phyloP scores from a whole-genome alignment of 2,797 vertebrate genomes.

The Muscicapa comitata region DNA sequence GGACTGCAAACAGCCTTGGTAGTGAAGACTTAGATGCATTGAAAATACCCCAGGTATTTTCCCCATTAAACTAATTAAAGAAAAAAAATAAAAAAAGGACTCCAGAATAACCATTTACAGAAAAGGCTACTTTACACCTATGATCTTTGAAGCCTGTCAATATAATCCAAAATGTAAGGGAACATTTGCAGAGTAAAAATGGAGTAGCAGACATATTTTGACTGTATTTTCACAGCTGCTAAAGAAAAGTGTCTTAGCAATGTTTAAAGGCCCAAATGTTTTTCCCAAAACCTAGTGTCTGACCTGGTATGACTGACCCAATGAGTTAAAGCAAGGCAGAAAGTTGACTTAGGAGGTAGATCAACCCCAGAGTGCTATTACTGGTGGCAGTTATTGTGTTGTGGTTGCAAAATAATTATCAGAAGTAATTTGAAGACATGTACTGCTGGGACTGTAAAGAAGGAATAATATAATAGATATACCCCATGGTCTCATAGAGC shows the following conservation, averaged over 20 bases:
- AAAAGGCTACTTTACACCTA: background rate
- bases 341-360: background rate
- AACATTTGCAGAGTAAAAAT: background rate
- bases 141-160: background rate
- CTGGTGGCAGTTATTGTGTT: background rate
- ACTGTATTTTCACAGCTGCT: background rate
- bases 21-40: background rate
- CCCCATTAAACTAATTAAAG: background rate
- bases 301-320: background rate
- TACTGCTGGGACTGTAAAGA: background rate
- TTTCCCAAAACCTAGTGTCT: background rate
- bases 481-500: background rate
- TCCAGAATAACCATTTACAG: background rate
- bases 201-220: background rate
- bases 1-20: background rate
- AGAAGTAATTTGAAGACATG: background rate
- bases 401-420: background rate
- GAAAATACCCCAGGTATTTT: background rate
- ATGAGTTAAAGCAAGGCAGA: background rate
- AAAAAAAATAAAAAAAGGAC: accelerated
- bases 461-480: background rate
- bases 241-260: background rate
- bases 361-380: background rate
- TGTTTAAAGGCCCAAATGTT: background rate
- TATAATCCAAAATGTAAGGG: background rate